These are phyloP conservation scores for Thryonomys swinderianus DNA, from an alignment of 2,113 vertebrate species.

Conservation along the genomic window DNA sequence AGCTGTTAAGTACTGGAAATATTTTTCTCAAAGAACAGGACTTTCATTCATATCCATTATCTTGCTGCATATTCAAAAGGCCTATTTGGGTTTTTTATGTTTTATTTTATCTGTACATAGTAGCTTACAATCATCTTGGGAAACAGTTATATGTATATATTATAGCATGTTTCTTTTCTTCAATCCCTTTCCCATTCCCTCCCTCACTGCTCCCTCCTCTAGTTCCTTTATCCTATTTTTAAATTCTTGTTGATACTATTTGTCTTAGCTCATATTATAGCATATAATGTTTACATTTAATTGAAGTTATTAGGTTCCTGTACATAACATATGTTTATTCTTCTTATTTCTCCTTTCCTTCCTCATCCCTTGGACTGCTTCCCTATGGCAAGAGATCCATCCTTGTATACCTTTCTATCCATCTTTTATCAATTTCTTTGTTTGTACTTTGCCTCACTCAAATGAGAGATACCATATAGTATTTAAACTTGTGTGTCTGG, in stretches of 20 bases:
- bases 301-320: not conserved
- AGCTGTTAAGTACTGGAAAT: not conserved
- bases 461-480: too few species aligned
- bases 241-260: not conserved
- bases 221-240: not conserved
- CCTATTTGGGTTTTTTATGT: not conserved
- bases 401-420: not conserved
- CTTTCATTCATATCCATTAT: constrained; percentile 26
- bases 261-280: not conserved
- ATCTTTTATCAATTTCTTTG: too few species aligned
- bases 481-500: not conserved
- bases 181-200: not conserved
- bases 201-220: not conserved
- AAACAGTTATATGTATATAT: not conserved
- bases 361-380: not conserved
- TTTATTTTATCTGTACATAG: not conserved
- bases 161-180: not conserved
- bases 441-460: too few species aligned
- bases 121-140: not conserved
- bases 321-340: not conserved
- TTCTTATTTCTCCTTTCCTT: not conserved
- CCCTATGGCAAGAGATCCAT: not conserved
- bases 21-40: not conserved
- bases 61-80: not conserved
- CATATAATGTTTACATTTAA: not conserved